A percentile compares a stretch with the other conserved stretches of the same genome.
Evolutionary conservation across 2,797 vertebrate species (phyloP).

Genomic region (Picus viridis): DNA sequence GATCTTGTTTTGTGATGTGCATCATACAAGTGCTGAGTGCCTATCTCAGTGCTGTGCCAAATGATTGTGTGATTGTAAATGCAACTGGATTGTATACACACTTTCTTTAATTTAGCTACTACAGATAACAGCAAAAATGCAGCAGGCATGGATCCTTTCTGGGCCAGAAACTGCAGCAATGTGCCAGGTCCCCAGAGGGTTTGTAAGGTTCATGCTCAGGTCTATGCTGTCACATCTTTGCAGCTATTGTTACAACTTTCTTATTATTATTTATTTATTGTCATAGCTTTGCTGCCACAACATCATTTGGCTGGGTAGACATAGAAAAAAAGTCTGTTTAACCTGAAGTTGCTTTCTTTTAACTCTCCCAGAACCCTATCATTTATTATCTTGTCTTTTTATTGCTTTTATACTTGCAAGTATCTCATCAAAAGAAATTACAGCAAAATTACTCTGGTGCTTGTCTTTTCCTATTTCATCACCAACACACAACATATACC

Average conservation of each 20-base stretch:
- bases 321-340: not conserved
- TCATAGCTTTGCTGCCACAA: not conserved
- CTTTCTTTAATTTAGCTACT: not conserved
- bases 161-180: not conserved
- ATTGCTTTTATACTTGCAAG: conserved; percentile 22
- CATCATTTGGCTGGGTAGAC: not conserved
- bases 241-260: not conserved
- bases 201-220: rapidly evolving
- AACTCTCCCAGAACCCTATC: not conserved
- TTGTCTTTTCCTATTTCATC: conserved; percentile 37
- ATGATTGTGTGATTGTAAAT: not conserved
- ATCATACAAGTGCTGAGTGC: rapidly evolving
- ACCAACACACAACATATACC: not conserved
- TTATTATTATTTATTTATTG: too few relatives aligned
- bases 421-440: conserved; percentile 62
- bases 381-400: conserved; percentile 25
- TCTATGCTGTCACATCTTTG: not conserved
- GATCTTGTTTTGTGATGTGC: not conserved
- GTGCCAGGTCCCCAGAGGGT: not conserved
- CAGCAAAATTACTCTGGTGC: conserved; percentile 46
- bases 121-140: not conserved
- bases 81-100: rapidly evolving
- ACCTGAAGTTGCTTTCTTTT: conserved; percentile 13
- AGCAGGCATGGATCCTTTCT: not conserved
- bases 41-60: rapidly evolving